phyloP scores from a whole-genome alignment of 2,888 invertebrate species.

The Orthonevra nobilis region DNA sequence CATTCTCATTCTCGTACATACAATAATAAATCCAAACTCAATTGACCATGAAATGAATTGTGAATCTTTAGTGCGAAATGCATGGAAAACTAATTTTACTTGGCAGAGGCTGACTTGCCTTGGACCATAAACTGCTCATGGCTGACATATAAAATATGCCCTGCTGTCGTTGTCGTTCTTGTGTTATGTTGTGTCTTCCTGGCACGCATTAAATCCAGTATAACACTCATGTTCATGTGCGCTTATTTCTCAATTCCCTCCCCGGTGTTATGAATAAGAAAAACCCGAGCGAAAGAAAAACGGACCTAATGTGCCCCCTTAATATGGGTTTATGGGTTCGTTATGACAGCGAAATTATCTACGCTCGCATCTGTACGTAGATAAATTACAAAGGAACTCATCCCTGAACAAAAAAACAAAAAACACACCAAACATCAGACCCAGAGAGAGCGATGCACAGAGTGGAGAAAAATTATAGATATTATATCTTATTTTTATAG shows the following conservation, averaged over 20 bases:
- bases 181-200: constrained; percentile 38
- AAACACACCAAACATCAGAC: constrained; percentile 31
- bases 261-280: constrained; percentile 54
- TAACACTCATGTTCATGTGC: constrained; percentile 1
- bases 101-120: constrained; percentile 15
- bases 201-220: constrained; percentile 42
- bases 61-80: constrained; percentile 12
- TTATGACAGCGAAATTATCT: constrained; percentile 70
- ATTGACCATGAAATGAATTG: constrained; percentile 64
- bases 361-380: constrained; percentile 67
- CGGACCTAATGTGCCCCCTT: constrained; percentile 69
- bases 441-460: constrained; percentile 11
- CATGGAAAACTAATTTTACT: constrained; percentile 55
- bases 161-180: too few relatives aligned
- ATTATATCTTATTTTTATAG: constrained; percentile 68
- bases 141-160: constrained; percentile 59
- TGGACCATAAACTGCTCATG: constrained; percentile 26
- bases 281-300: constrained; percentile 49
- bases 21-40: constrained; percentile 40
- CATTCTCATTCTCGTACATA: neutral
- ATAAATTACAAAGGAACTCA: constrained; percentile 67
- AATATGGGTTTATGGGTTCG: constrained; percentile 70
- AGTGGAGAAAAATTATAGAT: constrained; percentile 66
- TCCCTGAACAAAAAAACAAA: constrained; percentile 30
- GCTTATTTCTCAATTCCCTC: constrained; percentile 22